Conservation (phyloP, 2,888 invertebrate species). For the Girardia tigrina region DNA sequence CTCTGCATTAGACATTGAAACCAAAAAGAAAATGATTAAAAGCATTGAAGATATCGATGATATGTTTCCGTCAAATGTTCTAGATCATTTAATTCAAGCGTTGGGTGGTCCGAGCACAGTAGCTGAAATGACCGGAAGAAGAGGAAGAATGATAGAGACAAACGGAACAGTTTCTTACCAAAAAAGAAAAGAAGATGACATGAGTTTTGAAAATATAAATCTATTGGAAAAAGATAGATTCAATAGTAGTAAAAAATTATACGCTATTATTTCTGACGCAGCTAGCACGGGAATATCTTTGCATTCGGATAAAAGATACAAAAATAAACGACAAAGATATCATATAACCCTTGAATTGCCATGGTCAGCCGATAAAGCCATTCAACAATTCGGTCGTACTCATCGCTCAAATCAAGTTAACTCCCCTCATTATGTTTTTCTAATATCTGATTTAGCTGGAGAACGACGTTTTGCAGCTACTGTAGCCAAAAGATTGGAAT, state of each 20-base stretch:
- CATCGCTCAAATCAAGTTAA: constrained; percentile 53
- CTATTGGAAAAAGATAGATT: constrained; percentile 66
- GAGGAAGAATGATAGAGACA: constrained; percentile 60
- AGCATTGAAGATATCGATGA: constrained; percentile 73
- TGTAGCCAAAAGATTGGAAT: constrained; percentile 86
- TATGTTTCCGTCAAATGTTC: constrained; percentile 79
- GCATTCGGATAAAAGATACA: constrained; percentile 80
- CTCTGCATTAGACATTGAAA: not conserved
- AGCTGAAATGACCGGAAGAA: constrained; percentile 96
- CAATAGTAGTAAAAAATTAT: constrained; percentile 90
- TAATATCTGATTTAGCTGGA: constrained; percentile 93
- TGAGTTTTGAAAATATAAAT: constrained; percentile 87
- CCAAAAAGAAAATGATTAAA: constrained; percentile 69
- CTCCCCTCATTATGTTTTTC: constrained; percentile 93
- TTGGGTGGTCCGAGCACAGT: constrained; percentile 92
- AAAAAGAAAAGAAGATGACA: constrained; percentile 80
- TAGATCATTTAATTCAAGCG: constrained; percentile 94
- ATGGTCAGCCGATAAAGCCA: constrained; percentile 96
- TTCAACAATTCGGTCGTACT: constrained; percentile 95
- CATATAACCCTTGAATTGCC: constrained; percentile 95
- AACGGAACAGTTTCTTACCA: constrained; percentile 84
- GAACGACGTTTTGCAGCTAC: constrained; percentile 90
- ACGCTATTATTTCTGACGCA: constrained; percentile 96
- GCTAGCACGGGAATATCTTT: constrained; percentile 86
- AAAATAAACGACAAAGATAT: constrained; percentile 80